These are phyloP conservation scores for Bimastos eiseni DNA, from an alignment of 2,888 invertebrate species.

Conservation along the genomic window DNA sequence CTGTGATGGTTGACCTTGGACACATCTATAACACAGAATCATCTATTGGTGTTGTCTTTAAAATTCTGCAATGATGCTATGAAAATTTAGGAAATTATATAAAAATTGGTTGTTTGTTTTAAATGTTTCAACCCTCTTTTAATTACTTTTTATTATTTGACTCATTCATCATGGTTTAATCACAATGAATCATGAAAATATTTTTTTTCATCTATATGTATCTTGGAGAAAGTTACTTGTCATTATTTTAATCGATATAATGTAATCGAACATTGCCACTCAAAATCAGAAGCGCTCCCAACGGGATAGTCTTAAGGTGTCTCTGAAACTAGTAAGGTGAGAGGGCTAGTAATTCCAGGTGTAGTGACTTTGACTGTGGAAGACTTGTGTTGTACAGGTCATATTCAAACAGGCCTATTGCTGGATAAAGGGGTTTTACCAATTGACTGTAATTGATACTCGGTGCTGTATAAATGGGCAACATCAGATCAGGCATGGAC, in stretches of 20 bases:
- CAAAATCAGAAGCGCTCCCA: too few relatives aligned
- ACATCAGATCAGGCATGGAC: too few relatives aligned
- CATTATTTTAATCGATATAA: too few relatives aligned
- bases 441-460: background rate
- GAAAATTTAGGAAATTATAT: background rate
- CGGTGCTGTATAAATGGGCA: background rate
- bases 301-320: too few relatives aligned
- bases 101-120: background rate
- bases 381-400: background rate
- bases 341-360: too few relatives aligned
- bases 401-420: background rate
- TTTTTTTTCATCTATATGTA: too few relatives aligned
- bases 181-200: background rate
- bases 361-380: too few relatives aligned
- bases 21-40: background rate
- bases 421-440: background rate
- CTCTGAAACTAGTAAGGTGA: too few relatives aligned
- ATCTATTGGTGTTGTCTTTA: background rate
- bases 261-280: too few relatives aligned
- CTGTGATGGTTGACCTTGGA: background rate
- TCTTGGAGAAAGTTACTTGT: too few relatives aligned
- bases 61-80: background rate
- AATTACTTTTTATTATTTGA: background rate
- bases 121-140: background rate
- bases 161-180: background rate